Evolutionary conservation across 2,797 vertebrate species (phyloP), one percentile per base, ranked within the genome.

Genomic region (Propithecus deckenii): DNA sequence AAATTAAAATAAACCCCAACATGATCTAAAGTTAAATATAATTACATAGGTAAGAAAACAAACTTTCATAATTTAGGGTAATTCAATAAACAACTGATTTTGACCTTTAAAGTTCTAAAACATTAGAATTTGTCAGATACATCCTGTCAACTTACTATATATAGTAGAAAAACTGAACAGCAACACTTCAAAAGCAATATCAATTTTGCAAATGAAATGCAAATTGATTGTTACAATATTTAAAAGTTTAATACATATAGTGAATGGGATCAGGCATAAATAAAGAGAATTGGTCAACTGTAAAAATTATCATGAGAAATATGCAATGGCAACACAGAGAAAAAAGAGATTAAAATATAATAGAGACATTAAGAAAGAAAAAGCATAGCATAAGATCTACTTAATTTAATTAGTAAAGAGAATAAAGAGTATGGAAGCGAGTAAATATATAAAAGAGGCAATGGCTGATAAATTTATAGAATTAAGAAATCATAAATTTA

Each of bases 211-310:
- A 87, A 93, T 75, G 32, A 96, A 85, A 85, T 69, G 17, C 15
- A 41, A 74, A 72, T 48, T 85, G 32, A 72, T 43, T 88, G n/a
- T 75, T 92, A 20, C 90, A 96, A 94, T 90, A 32, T 1, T 1
- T 32, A 86, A 96, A 78, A 41, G 30, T 61, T 91, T 59, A 88
- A 5, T 67, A 22, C 12, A 22, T 20, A 13, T 35, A 67, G 65
- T 89, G 86, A 95, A 76, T 67, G 30, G 72, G 35, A 71, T 74
- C 8, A 90, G 32, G 43, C 41, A 87, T 72, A 91, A 84, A 74
- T 95, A 74, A 81, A 94, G 35, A 81, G 55, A 96, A 87, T 72
- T 80, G 91, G 41, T 38, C 55, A 85, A 88, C 35, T 85, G 13
- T 50, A 94, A 86, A 93, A 91, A 83, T 79, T 89, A 61, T 12